Base-by-base conservation (phyloP, 2,888 invertebrate genomes). In the Seira sanloemensis region DNA sequence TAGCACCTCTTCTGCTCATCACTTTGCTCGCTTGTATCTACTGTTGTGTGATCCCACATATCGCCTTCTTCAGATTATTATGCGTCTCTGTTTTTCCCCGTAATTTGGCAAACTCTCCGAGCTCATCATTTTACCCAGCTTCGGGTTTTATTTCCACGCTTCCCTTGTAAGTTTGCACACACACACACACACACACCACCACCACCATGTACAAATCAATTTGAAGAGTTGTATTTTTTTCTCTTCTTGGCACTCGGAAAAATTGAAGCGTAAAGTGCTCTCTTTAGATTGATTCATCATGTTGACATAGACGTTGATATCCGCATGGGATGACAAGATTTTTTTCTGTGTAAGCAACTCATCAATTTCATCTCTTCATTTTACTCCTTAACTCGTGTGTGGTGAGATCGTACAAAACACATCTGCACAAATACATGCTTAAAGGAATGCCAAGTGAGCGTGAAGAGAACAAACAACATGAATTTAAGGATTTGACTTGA, bases 1-100 rank as follows among this genome's bases (percentile, higher is more conserved):
- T 84, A 77, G 74, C 86, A 86, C 86, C 80, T 84, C 67, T 77
- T 76, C 71, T 82, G 71, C 81, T 82, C 81, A 76, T 82, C 81
- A 82, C 76, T 74, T 74, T 77, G 12, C 46, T 71, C 19, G 2
- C 12, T 27, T 46, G 46, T 23, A 54, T 2, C 21, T 46, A 21
- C 21, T 78, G 21, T 16, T 68, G 1, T 12, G 24, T 19, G 18
- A 37, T n/a, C 18, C 25, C 16, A 23, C 18, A 26, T 24, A 4
- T n/a, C n/a, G 37, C 23, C 62, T 37, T 75, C 65, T 62, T 62
- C 73, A 73, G 26, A 54, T 18, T 24, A 19, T 25, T 58, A 23
- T 37, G 2, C 50, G 37, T 27, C 46, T 37, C 24, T 25, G 12
- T 19, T 21, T 7, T 27, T 27, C 2, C 9, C 27, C 19, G 66